Conservation (phyloP, 2,797 vertebrate species). For the Hoplostethus atlanticus region DNA sequence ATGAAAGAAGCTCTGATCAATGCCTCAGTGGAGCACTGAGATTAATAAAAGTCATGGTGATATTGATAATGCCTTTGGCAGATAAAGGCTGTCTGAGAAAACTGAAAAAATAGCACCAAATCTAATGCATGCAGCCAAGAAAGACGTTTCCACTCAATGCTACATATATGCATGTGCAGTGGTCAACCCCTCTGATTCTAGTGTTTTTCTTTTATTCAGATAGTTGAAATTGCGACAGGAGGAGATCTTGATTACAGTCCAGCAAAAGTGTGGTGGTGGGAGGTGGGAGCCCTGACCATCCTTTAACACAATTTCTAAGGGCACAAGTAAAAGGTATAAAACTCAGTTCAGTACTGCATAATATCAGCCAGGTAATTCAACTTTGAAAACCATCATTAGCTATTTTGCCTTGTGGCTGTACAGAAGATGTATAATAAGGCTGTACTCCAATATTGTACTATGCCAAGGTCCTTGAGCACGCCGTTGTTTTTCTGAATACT, state of each 20-base stretch:
- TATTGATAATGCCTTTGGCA: conserved; percentile 71
- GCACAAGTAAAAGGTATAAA: too few species aligned
- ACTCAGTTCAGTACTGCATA: too few species aligned
- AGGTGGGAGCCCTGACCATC: too few species aligned
- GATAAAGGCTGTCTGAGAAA: conserved; percentile 37
- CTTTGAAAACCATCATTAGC: conserved; percentile 25
- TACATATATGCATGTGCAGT: conserved; percentile 13
- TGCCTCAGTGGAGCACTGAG: conserved; percentile 64
- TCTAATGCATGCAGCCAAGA: conserved; percentile 28
- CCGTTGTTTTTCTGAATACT: conserved; percentile 4
- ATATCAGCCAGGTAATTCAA: conserved; percentile 1
- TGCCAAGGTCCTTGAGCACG: background rate
- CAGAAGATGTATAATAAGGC: conserved; percentile 11
- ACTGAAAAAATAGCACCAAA: conserved; percentile 29
- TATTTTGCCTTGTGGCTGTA: conserved; percentile 6
- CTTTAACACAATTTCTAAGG: too few species aligned
- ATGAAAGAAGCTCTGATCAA: conserved; percentile 70
- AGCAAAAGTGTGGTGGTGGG: conserved; percentile 18
- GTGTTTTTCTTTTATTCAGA: conserved; percentile 17
- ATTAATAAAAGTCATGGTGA: conserved; percentile 75
- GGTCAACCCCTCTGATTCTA: background rate
- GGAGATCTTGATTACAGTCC: conserved; percentile 3
- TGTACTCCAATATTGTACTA: conserved; percentile 1
- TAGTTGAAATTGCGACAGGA: conserved; percentile 4
- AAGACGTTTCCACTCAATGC: conserved; percentile 5